Conservation (phyloP, 2,797 vertebrate genomes). For the Prunella strophiata region DNA sequence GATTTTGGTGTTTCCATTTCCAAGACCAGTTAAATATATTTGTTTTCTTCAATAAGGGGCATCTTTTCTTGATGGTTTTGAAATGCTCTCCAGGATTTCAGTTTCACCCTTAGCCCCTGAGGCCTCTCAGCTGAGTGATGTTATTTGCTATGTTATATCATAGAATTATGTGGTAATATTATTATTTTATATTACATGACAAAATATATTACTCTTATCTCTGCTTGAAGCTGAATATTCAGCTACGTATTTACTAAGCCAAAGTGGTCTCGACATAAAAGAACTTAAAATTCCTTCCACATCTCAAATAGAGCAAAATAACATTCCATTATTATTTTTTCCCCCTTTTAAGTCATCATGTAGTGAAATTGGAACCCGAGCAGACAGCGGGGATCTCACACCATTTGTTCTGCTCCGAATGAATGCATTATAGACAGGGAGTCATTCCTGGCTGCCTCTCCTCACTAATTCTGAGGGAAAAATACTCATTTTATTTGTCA, state of each 20-base stretch:
- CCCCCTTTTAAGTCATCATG: background rate
- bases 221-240: background rate
- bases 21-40: background rate
- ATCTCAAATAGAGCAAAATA: background rate
- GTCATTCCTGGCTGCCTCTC: background rate
- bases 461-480: background rate
- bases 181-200: background rate
- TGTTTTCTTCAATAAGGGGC: background rate
- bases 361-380: background rate
- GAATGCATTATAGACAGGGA: background rate
- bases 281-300: background rate
- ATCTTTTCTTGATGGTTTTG: background rate
- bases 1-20: background rate
- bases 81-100: background rate
- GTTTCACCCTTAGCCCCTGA: background rate
- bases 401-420: background rate
- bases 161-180: background rate
- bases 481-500: background rate
- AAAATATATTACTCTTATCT: background rate
- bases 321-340: background rate
- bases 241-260: background rate
- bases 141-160: background rate
- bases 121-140: background rate
- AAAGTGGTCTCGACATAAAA: background rate
- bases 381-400: background rate